A percentile compares a stretch with the other conserved stretches of the same genome.
Evolutionary conservation across 2,113 vertebrate species (phyloP).

Genomic region (Paralichthys olivaceus): DNA sequence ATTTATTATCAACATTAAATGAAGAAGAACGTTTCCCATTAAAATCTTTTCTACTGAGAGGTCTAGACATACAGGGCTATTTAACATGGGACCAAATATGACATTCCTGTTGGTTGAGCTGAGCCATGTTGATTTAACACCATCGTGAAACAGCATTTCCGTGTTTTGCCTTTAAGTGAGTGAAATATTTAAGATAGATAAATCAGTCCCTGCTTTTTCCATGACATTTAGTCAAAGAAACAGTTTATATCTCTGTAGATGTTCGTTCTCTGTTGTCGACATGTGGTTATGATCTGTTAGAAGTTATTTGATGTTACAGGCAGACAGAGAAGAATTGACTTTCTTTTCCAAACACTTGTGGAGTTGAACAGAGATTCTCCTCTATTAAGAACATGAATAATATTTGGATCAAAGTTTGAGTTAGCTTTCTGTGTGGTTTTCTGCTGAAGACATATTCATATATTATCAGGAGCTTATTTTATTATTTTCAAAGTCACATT

Average conservation of each 20-base stretch:
- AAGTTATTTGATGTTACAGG: constrained; percentile 10
- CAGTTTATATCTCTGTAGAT: constrained; percentile 15
- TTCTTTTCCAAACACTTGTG: neutral
- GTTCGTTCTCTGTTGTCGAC: constrained; percentile 5
- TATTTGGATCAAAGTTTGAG: neutral
- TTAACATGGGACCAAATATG: constrained; percentile 79
- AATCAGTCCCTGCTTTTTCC: neutral
- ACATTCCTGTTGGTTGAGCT: constrained; percentile 75
- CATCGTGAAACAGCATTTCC: constrained; percentile 24
- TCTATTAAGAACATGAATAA: neutral
- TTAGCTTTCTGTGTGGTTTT: constrained; percentile 10
- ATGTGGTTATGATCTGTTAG: neutral
- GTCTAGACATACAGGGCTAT: constrained; percentile 65
- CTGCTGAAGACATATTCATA: constrained; percentile 9
- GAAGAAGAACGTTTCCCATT: constrained; percentile 8
- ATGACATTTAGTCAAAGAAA: constrained; percentile 11
- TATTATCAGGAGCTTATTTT: constrained; percentile 7
- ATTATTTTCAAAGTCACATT: constrained; percentile 5
- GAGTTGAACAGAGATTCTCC: neutral
- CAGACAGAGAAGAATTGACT: constrained; percentile 19
- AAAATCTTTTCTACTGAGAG: constrained; percentile 51
- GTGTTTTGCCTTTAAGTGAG: constrained; percentile 8
- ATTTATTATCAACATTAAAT: constrained; percentile 11
- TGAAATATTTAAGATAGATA: neutral
- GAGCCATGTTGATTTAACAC: constrained; percentile 51